Conservation (phyloP, 2,113 vertebrate species). For the Lophura nycthemera region DNA sequence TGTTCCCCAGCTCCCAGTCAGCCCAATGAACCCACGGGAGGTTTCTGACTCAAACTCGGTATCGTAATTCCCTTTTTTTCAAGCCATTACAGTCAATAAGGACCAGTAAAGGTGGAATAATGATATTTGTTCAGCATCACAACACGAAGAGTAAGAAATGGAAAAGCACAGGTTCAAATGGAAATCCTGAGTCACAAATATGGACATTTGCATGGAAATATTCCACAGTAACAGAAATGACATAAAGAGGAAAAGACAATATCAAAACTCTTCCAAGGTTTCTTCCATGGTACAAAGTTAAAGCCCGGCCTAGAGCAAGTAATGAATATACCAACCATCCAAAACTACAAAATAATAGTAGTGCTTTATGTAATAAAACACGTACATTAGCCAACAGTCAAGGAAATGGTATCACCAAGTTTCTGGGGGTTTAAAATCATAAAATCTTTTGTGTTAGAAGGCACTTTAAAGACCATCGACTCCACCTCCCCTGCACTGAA, state of each 20-base stretch:
- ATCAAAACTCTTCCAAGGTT: background rate
- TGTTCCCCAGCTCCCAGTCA: background rate
- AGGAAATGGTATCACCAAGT: background rate
- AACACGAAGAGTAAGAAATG: background rate
- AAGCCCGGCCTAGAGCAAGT: background rate
- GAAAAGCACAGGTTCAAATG: background rate
- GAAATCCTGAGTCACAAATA: background rate
- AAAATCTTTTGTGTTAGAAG: too few relatives aligned
- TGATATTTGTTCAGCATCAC: background rate
- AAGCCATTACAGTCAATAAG: background rate
- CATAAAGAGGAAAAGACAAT: background rate
- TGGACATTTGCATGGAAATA: too few relatives aligned
- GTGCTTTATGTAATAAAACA: background rate
- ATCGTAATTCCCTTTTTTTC: background rate
- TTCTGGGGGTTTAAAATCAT: background rate
- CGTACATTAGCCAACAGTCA: background rate
- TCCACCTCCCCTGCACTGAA: too few relatives aligned
- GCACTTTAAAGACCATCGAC: too few relatives aligned
- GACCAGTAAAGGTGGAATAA: background rate
- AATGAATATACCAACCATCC: background rate
- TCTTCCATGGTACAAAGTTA: background rate
- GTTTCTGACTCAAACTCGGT: background rate
- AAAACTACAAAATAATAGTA: background rate
- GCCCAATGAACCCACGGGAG: background rate
- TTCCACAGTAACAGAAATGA: background rate